A percentile compares a stretch with the other conserved stretches of the same genome.
phyloP scores from a whole-genome alignment of 1,140 invertebrate genomes.

The Reticulitermes speratus region DNA sequence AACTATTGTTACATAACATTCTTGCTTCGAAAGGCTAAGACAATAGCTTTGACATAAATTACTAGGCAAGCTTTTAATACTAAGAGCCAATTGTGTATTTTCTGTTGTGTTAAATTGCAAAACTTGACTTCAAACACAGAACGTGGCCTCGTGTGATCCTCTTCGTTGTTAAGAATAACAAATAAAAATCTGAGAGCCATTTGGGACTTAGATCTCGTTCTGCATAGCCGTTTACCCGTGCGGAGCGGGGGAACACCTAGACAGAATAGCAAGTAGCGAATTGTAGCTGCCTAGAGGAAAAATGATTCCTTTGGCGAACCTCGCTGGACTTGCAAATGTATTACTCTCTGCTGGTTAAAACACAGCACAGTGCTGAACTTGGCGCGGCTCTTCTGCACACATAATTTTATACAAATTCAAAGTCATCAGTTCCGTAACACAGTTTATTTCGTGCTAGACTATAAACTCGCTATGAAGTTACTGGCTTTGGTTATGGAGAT shows the following conservation, averaged over 20 bases:
- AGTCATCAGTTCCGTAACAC: no score
- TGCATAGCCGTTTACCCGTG: slow-evolving; percentile 9
- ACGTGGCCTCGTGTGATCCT: neutral
- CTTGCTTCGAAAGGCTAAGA: no score
- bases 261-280: neutral
- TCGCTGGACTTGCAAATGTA: neutral
- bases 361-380: neutral
- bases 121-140: neutral
- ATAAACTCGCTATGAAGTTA: no score
- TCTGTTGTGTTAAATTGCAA: neutral
- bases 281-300: neutral
- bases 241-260: neutral
- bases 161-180: slow-evolving; percentile 5
- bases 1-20: no score
- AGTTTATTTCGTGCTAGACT: no score
- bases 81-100: neutral
- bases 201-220: neutral
- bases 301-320: neutral
- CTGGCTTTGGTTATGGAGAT: no score
- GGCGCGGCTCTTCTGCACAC: no score
- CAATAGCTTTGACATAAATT: no score
- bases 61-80: neutral
- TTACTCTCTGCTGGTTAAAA: neutral
- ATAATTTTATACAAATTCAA: no score
- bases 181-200: slow-evolving; percentile 13